Base-by-base conservation (phyloP, 1,140 invertebrate species). In the Hylaeus anthracinus region DNA sequence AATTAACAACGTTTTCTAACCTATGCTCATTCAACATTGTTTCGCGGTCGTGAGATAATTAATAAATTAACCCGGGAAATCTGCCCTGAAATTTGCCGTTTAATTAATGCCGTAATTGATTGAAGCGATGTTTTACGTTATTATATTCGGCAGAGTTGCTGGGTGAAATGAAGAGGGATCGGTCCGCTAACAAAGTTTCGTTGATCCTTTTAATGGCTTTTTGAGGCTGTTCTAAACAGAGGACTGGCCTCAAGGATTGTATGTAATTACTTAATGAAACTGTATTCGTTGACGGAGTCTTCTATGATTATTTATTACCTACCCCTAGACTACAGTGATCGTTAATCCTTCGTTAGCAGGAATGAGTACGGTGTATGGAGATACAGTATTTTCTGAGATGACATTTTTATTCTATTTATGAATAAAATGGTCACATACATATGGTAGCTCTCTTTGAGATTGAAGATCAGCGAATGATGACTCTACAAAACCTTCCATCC, bases 81-180 rank as follows among this genome's bases (percentile, higher is more conserved):
- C 45, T 26, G 14, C n/a, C 55, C 9, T 10, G 14, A 77, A 60
- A 65, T 60, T 77, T 37, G 26, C 14, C 65, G 3, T 69, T 77
- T 61, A 69, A 67, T 70, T 77, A 69, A 61, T 56, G 8, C 26
- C 26, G 39, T 15, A 60, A 58, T 76, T 60, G 41, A 76, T 48
- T 14, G 43, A 15, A 15, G 55, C 55, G 41, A 45, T 56, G 48
- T 60, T 69, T 60, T 41, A 60, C 39, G 65, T 39, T 76, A 70
- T 51, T 51, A 60, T 39, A 26, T 60, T n/a, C 48, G 1, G 26
- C 9, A 37, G 43, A 45, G 45, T 41, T 53, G 63, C 39, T 41
- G 43, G 1, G n/a, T 12, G 43, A 37, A 69, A 58, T 69, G 41
- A 26, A 60, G 64, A 8, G 53, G 55, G 37, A 64, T 41, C 8